Evolutionary conservation across 2,797 vertebrate genomes (phyloP).

Genomic region (Cirrhinus molitorella): DNA sequence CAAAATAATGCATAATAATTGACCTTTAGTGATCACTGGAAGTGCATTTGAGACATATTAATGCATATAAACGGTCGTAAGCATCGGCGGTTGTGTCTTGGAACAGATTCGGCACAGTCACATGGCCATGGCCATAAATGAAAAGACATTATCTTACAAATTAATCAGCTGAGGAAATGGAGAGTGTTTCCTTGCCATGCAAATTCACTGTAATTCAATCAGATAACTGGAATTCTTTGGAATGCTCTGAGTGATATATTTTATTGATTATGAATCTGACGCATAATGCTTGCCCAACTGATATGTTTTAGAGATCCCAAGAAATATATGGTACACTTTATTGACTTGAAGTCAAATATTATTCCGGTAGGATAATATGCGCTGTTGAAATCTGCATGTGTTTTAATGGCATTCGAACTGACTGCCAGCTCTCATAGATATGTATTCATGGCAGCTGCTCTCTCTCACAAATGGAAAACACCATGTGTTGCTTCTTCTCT

Average conservation of each 20-base stretch:
- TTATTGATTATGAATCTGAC: not conserved
- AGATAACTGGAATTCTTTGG: slow-evolving; percentile 30
- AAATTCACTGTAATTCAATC: slow-evolving; percentile 31
- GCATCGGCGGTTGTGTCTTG: not conserved
- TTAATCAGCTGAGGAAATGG: slow-evolving; percentile 23
- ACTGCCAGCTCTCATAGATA: not conserved
- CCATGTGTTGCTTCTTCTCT: slow-evolving; percentile 12
- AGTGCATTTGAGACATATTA: not conserved
- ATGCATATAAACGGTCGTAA: not conserved
- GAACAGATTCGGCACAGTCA: not conserved
- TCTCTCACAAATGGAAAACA: slow-evolving; percentile 5
- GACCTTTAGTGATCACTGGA: not conserved
- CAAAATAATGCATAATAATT: rapidly evolving
- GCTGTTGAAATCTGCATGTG: slow-evolving; percentile 9
- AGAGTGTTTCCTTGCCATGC: slow-evolving; percentile 36
- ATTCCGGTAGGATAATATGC: no score
- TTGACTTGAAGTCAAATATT: not conserved
- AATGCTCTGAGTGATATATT: slow-evolving; percentile 1
- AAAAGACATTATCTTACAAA: not conserved
- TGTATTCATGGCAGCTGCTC: slow-evolving; percentile 21
- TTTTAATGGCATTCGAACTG: not conserved
- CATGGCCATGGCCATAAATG: not conserved
- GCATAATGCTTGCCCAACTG: not conserved
- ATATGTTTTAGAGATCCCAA: not conserved
- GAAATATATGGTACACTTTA: not conserved